Evolutionary conservation across 2,113 vertebrate species (phyloP).

Genomic region (Mustela nigripes): DNA sequence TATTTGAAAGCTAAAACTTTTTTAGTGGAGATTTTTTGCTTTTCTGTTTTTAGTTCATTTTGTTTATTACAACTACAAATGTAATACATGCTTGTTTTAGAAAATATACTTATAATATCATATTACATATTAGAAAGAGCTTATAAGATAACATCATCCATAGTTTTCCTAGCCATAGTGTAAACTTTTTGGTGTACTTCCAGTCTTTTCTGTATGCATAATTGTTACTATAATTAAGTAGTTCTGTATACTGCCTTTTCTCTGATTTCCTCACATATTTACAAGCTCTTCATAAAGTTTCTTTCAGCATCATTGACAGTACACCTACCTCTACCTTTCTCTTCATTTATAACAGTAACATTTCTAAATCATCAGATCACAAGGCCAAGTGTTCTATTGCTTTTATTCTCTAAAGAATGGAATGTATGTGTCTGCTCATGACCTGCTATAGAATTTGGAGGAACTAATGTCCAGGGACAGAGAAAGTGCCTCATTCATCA

Average conservation of each 20-base stretch:
- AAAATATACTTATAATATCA: conserved; percentile 24
- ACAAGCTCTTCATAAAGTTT: neutral
- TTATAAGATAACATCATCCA: neutral
- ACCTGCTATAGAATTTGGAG: neutral
- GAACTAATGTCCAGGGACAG: neutral
- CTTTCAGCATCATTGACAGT: neutral
- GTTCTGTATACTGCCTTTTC: neutral
- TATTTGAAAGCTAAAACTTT: conserved; percentile 6
- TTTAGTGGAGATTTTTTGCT: neutral
- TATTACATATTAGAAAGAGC: neutral
- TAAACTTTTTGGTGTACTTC: neutral
- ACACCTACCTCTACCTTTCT: neutral
- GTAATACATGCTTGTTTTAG: neutral
- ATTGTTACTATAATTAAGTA: neutral
- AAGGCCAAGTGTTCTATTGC: neutral
- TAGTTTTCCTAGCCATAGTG: neutral
- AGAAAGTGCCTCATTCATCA: neutral
- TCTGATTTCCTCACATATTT: neutral
- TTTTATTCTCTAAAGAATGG: neutral
- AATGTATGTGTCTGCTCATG: neutral
- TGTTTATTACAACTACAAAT: neutral
- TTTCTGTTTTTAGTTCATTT: conserved; percentile 7
- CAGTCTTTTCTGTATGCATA: conserved; percentile 8
- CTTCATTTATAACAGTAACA: neutral
- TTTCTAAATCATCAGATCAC: neutral